Conservation (phyloP, 2,797 vertebrate species). For the Sarcophilus harrisii region DNA sequence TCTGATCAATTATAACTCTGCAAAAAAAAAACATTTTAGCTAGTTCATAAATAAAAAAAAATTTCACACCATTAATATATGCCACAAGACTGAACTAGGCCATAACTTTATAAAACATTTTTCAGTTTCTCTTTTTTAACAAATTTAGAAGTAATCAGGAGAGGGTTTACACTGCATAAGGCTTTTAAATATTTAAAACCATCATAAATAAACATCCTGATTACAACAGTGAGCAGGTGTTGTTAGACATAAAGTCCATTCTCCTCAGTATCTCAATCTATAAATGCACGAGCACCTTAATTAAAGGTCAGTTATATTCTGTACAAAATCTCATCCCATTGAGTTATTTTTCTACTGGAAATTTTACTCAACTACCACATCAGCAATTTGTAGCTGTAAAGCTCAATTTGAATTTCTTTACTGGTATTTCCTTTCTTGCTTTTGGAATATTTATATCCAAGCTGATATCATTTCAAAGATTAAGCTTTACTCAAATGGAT, state of each 20-base stretch:
- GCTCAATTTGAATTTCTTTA: constrained; percentile 67
- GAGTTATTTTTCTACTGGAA: neutral
- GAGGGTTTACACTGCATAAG: constrained; percentile 59
- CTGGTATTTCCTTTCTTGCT: constrained; percentile 53
- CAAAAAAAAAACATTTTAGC: constrained; percentile 85
- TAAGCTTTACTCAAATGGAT: constrained; percentile 58
- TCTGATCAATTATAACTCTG: constrained; percentile 88
- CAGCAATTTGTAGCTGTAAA: constrained; percentile 79
- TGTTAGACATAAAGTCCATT: constrained; percentile 48
- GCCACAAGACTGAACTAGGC: constrained; percentile 79
- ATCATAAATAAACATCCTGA: constrained; percentile 36
- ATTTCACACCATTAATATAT: constrained; percentile 78
- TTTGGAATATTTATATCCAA: constrained; percentile 56
- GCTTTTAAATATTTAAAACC: constrained; percentile 54
- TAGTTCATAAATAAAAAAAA: constrained; percentile 81
- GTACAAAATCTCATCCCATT: neutral
- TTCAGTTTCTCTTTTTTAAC: constrained; percentile 70
- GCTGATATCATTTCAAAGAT: constrained; percentile 32
- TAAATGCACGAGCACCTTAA: constrained; percentile 44
- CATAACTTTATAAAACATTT: constrained; percentile 80
- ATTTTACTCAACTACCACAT: constrained; percentile 81
- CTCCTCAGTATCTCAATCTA: constrained; percentile 41
- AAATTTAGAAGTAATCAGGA: constrained; percentile 40
- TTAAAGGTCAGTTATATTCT: constrained; percentile 59
- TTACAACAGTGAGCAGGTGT: constrained; percentile 44